Base-by-base conservation (phyloP, 53 echinoderm and acorn worm genomes). In the Actinopyga echinites region DNA sequence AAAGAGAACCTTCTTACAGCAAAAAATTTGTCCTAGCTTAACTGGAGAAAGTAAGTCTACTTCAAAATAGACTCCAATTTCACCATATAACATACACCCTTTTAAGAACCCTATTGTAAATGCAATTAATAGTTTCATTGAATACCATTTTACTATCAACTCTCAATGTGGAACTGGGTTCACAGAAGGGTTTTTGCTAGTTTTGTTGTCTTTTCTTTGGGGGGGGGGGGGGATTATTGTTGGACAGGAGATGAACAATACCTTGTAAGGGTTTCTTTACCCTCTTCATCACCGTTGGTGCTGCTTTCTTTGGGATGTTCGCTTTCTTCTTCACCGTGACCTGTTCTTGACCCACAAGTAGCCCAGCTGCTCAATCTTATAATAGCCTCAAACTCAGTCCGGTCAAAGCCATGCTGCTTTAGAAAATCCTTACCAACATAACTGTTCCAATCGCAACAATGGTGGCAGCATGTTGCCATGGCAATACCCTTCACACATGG, bases 401-500 rank as follows among this genome's bases (percentile, higher is more conserved):
- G 49, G 23, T 55, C 64, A 23, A 91, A 79, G 7, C 85, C 83
- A 0, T 73, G 63, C 8, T n/a, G 59, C 9, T 15, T 34, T 25
- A 91, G 63, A 49, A 88, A 91, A 23, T 82, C 58, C 75, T 85
- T 91, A 8, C 91, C 91, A 6, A 91, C 78, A 37, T 91, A 87
- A 20, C 82, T 82, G 22, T 59, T 78, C 91, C 91, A 91, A 24
- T 57, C 85, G 54, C 91, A 91, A 2, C 82, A 60, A 61, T 91
- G 91, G 57, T 91, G 91, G n/a, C 91, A 91, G 69, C 91, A 91
- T 26, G 84, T 78, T 40, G 91, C 85, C 88, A 91, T 88, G 64
- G 81, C 82, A 12, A 85, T 58, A 11, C 88, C 91, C 40, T 75
- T 80, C 6, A 91, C 44, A 23, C 25, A 15, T 49, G 45, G 71